Conservation (phyloP, 2,888 invertebrate genomes). For the Beris chalybata region DNA sequence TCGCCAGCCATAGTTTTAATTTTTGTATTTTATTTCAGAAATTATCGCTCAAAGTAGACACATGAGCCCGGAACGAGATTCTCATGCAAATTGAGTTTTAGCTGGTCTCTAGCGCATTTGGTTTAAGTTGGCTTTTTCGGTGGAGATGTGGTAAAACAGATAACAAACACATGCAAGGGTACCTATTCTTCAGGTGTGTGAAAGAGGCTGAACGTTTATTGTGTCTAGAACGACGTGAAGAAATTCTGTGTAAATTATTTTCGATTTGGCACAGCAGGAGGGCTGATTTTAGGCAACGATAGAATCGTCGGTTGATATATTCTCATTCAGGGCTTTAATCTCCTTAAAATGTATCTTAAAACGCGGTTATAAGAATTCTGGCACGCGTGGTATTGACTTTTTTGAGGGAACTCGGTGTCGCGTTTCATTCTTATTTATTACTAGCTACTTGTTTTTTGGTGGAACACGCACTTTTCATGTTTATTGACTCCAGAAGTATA, state of each 20-base stretch:
- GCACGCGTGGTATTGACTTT: slow-evolving; percentile 18
- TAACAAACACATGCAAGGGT: slow-evolving; percentile 7
- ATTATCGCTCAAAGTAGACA: slow-evolving; percentile 13
- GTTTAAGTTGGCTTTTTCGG: slow-evolving; percentile 4
- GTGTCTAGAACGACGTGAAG: no score
- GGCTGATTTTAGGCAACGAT: slow-evolving; percentile 28
- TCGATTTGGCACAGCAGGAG: slow-evolving; percentile 28
- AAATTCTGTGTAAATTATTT: background rate
- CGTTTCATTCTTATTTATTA: slow-evolving; percentile 22
- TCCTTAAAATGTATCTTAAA: slow-evolving; percentile 24
- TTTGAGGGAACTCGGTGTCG: slow-evolving; percentile 6
- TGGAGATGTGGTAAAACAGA: slow-evolving; percentile 17
- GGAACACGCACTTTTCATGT: no score
- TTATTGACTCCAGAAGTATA: no score
- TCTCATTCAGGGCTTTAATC: slow-evolving; percentile 23
- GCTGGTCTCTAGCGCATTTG: slow-evolving; percentile 23
- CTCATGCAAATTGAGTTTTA: slow-evolving; percentile 27
- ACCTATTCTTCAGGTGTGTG: background rate
- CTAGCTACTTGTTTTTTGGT: slow-evolving; percentile 11
- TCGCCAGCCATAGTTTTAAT: slow-evolving; percentile 24
- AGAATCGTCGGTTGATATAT: slow-evolving; percentile 28
- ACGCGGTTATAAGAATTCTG: slow-evolving; percentile 16
- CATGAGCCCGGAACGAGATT: slow-evolving; percentile 21
- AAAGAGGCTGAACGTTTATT: background rate
- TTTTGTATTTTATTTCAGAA: slow-evolving; percentile 24